Conservation (phyloP, 2,888 invertebrate genomes). For the Chironomus riparius region DNA sequence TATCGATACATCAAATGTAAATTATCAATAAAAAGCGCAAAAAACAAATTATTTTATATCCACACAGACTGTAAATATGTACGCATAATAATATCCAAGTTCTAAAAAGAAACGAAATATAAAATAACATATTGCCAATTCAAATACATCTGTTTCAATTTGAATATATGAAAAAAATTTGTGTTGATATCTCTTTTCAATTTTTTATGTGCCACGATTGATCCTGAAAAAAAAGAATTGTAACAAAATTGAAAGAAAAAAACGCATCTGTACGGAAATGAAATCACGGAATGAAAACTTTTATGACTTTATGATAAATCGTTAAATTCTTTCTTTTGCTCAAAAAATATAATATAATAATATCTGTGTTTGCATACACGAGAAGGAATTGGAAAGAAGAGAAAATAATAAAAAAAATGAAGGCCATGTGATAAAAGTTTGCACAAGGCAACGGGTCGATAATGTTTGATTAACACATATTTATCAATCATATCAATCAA, state of each 20-base stretch:
- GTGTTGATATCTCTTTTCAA: background rate
- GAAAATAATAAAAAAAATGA: background rate
- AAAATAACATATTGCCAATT: conserved; percentile 22
- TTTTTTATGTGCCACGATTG: background rate
- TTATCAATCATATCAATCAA: background rate
- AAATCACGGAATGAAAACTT: background rate
- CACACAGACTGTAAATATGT: background rate
- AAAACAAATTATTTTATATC: too few relatives aligned
- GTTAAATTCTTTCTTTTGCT: background rate
- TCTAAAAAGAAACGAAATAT: background rate
- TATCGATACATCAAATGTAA: too few relatives aligned
- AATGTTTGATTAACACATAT: background rate
- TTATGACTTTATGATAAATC: conserved; percentile 2
- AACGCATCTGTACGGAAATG: conserved; percentile 4
- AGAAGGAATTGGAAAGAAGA: background rate
- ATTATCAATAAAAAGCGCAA: too few relatives aligned
- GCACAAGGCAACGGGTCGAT: background rate
- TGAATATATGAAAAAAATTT: conserved; percentile 7
- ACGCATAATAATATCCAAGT: background rate
- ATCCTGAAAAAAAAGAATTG: conserved; percentile 1
- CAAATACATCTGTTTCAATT: conserved; percentile 23
- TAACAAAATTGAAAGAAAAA: background rate
- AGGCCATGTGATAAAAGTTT: background rate
- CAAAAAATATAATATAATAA: background rate
- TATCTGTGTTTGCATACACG: too few relatives aligned